A percentile compares a stretch with the other conserved stretches of the same genome.
Conservation (phyloP, 1,140 invertebrate species). For the Nomia melanderi region DNA sequence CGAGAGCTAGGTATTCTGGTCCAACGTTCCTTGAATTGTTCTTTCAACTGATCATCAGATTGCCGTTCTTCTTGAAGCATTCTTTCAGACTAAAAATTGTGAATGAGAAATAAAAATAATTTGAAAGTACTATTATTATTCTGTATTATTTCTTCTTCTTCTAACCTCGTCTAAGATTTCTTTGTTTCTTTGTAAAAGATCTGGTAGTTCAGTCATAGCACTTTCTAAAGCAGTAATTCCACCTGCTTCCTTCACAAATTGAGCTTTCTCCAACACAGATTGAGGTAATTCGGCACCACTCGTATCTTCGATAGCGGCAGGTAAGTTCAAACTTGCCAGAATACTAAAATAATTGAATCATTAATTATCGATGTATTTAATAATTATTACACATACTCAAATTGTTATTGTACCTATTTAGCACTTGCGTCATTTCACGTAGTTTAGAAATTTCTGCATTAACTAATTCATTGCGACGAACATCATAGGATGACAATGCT, state of each 20-base stretch:
- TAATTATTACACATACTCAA: background rate
- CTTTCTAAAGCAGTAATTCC: slow-evolving; percentile 84
- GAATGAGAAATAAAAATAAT: slow-evolving; percentile 1
- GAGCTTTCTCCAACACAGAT: slow-evolving; percentile 94
- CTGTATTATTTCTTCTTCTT: background rate
- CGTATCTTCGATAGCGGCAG: slow-evolving; percentile 96
- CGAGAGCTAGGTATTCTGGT: slow-evolving; percentile 92
- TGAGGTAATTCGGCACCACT: slow-evolving; percentile 90
- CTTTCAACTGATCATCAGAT: slow-evolving; percentile 92
- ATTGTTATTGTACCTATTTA: slow-evolving; percentile 87
- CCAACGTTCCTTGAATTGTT: slow-evolving; percentile 96
- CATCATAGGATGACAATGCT: slow-evolving; percentile 91
- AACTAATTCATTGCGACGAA: slow-evolving; percentile 91
- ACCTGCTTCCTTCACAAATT: slow-evolving; percentile 86
- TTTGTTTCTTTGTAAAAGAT: slow-evolving; percentile 93
- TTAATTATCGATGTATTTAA: slow-evolving; percentile 5
- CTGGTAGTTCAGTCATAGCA: slow-evolving; percentile 91
- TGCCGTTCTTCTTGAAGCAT: slow-evolving; percentile 95
- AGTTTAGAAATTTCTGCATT: slow-evolving; percentile 89
- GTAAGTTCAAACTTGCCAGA: slow-evolving; percentile 96
- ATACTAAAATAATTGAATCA: slow-evolving; percentile 82
- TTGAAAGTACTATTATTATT: background rate
- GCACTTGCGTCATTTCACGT: slow-evolving; percentile 92
- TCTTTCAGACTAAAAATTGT: slow-evolving; percentile 86
- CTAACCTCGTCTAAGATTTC: slow-evolving; percentile 96